phyloP scores from a whole-genome alignment of 1,140 invertebrate species.

The Scaptodrosophila lebanonensis region DNA sequence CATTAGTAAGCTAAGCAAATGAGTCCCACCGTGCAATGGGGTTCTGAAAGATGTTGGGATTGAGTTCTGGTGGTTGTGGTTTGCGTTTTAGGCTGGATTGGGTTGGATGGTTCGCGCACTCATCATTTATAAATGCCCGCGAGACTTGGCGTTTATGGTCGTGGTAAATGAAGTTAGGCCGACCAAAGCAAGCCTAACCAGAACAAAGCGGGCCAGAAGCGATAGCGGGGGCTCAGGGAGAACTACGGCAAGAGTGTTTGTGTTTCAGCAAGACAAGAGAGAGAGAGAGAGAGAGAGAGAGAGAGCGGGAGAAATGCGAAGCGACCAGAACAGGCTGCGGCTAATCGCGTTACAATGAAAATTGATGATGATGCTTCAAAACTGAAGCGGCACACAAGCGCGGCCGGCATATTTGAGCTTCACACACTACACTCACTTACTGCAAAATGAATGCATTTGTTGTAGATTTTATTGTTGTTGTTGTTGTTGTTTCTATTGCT shows the following conservation, averaged over 20 bases:
- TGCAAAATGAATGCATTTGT: constrained; percentile 47
- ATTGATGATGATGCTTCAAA: constrained; percentile 59
- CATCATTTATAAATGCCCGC: constrained; percentile 68
- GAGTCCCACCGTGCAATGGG: no score
- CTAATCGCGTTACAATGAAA: constrained; percentile 74
- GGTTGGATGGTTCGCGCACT: constrained; percentile 39
- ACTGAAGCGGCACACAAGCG: not conserved
- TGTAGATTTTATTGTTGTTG: constrained; percentile 67
- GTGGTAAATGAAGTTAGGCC: no score
- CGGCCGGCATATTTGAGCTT: constrained; percentile 45
- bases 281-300: no score
- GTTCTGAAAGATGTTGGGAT: not conserved
- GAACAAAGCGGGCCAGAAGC: not conserved
- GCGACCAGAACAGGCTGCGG: constrained; percentile 24
- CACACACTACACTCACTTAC: constrained; percentile 43
- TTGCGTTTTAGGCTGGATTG: not conserved
- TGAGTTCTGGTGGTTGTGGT: not conserved
- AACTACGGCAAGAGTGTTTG: no score
- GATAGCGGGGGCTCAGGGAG: not conserved
- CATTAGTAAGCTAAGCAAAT: no score
- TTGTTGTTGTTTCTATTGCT: constrained; percentile 62
- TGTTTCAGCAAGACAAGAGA: no score
- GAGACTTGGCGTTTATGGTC: constrained; percentile 15
- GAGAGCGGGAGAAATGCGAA: no score
- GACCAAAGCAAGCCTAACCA: not conserved